phyloP scores from a whole-genome alignment of 2,888 invertebrate genomes.

The Pinctada fucata region DNA sequence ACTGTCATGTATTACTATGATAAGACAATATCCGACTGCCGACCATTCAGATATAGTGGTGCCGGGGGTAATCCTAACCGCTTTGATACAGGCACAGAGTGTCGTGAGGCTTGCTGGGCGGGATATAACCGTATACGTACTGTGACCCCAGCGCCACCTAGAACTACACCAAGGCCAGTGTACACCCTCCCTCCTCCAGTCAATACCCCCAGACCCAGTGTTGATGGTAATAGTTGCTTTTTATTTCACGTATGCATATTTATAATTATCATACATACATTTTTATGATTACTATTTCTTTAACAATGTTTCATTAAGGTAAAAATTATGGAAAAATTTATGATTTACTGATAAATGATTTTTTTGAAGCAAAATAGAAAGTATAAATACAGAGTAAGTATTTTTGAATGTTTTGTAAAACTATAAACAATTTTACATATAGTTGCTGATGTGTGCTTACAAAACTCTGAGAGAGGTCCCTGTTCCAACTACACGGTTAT shows the following conservation, averaged over 20 bases:
- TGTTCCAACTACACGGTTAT: slow-evolving; percentile 70
- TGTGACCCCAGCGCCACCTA: slow-evolving; percentile 15
- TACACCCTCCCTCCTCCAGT: background rate
- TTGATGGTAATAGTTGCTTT: background rate
- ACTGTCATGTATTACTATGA: slow-evolving; percentile 84
- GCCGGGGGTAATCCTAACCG: slow-evolving; percentile 91
- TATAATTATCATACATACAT: background rate
- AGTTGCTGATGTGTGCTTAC: slow-evolving; percentile 41
- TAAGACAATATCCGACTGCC: slow-evolving; percentile 81
- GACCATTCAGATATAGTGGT: slow-evolving; percentile 86
- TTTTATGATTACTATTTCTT: background rate
- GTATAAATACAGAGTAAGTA: too few relatives aligned
- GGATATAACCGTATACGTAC: slow-evolving; percentile 21
- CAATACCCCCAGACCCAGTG: slow-evolving; percentile 8
- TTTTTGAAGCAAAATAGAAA: too few relatives aligned
- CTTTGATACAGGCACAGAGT: slow-evolving; percentile 79
- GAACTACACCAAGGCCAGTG: background rate
- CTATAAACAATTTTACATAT: too few relatives aligned
- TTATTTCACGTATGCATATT: background rate
- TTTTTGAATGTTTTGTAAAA: too few relatives aligned
- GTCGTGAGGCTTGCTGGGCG: slow-evolving; percentile 52
- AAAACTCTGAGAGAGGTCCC: slow-evolving; percentile 51
- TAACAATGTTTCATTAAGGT: background rate
- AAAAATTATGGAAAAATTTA: too few relatives aligned
- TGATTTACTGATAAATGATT: too few relatives aligned